A percentile compares a stretch with the other conserved stretches of the same genome.
Evolutionary conservation across 2,113 vertebrate species (phyloP).

Genomic region (Phrynocephalus versicolor): DNA sequence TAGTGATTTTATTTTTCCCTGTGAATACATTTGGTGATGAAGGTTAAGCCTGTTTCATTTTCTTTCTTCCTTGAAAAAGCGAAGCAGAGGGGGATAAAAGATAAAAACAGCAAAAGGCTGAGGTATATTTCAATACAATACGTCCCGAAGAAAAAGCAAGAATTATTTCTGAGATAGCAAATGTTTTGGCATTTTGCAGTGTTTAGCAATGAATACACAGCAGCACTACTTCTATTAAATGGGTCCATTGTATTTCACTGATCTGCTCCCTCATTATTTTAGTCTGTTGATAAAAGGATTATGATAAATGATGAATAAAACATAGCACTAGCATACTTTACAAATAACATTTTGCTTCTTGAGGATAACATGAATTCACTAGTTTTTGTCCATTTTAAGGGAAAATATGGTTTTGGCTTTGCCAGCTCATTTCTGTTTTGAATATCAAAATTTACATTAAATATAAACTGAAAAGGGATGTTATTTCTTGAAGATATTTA

Average conservation of each 20-base stretch:
- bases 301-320: slow-evolving; percentile 41
- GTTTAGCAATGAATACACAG: neutral
- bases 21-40: neutral
- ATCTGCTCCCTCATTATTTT: slow-evolving; percentile 1
- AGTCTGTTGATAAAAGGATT: slow-evolving; percentile 14
- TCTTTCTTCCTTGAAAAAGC: neutral
- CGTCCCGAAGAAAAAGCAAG: neutral
- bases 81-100: no score
- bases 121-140: neutral
- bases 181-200: neutral
- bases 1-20: neutral
- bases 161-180: neutral
- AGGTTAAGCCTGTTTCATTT: neutral
- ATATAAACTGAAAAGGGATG: slow-evolving; percentile 12
- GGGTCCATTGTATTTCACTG: neutral
- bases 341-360: slow-evolving; percentile 42
- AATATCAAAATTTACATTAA: no score
- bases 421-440: slow-evolving; percentile 41
- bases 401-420: slow-evolving; percentile 25
- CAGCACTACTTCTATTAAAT: slow-evolving; percentile 7
- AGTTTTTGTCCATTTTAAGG: neutral
- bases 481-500: slow-evolving; percentile 31
- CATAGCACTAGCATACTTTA: neutral
- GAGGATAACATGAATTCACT: slow-evolving; percentile 39
- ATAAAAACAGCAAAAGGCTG: neutral